phyloP scores from a whole-genome alignment of 2,113 vertebrate genomes.

The Syngnathus scovelli region DNA sequence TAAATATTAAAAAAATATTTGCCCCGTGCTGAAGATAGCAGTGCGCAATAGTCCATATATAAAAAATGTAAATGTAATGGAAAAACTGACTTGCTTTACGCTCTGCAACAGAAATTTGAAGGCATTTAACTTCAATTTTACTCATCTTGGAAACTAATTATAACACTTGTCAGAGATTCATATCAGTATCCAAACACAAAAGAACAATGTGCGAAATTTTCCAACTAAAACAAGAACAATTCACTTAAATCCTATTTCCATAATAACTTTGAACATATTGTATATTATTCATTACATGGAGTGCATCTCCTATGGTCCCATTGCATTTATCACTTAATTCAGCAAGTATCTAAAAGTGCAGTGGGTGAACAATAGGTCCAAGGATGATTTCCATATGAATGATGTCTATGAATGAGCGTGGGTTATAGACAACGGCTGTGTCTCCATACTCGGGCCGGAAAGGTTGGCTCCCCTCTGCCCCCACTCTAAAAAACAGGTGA shows the following conservation, averaged over 20 bases:
- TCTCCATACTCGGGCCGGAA: constrained; percentile 53
- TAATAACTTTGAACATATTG: neutral
- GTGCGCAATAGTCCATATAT: too few relatives aligned
- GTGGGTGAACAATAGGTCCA: constrained; percentile 57
- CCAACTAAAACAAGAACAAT: neutral
- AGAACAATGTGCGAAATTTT: neutral
- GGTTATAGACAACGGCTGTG: constrained; percentile 67
- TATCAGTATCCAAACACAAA: neutral
- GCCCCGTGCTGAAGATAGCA: too few relatives aligned
- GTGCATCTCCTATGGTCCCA: constrained; percentile 45
- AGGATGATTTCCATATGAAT: constrained; percentile 75
- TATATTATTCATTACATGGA: constrained; percentile 38
- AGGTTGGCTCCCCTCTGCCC: constrained; percentile 59
- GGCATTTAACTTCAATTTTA: neutral
- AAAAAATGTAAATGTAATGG: too few relatives aligned
- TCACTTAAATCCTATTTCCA: neutral
- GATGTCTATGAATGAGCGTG: constrained; percentile 68
- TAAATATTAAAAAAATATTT: too few relatives aligned
- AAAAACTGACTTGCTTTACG: too few relatives aligned
- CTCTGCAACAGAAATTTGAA: too few relatives aligned
- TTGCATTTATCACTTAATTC: constrained; percentile 67
- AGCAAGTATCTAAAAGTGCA: constrained; percentile 64
- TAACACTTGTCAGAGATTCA: neutral
- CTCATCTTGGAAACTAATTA: neutral
- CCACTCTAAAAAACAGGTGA: constrained; percentile 70